Percentiles rank a stretch among this genome's conserved stretches.
Conservation (phyloP, 53 echinoderm and acorn worm species). For the Henricia sp. region DNA sequence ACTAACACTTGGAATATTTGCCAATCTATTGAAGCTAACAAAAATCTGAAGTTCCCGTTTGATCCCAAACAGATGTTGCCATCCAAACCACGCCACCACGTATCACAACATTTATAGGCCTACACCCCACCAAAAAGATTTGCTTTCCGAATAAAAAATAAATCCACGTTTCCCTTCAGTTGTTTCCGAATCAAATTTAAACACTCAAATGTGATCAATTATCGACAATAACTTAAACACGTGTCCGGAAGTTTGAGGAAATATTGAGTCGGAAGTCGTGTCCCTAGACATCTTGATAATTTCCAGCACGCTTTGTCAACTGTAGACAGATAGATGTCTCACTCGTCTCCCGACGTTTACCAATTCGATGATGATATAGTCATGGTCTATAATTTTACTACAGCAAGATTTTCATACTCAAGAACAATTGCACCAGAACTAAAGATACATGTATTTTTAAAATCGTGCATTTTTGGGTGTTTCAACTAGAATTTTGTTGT, state of each 20-base stretch:
- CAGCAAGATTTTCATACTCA: too few relatives aligned
- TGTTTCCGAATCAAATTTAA: conserved; percentile 2
- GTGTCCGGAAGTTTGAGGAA: not conserved
- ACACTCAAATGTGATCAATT: conserved; percentile 17
- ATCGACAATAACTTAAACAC: conserved; percentile 12
- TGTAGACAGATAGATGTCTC: conserved; percentile 48
- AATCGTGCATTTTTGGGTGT: too few relatives aligned
- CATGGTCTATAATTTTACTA: too few relatives aligned
- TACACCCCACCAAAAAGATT: conserved; percentile 1
- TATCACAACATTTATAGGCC: too few relatives aligned
- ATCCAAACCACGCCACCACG: too few relatives aligned
- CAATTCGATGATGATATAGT: not conserved
- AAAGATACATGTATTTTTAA: too few relatives aligned
- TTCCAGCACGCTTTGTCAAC: conserved; percentile 26
- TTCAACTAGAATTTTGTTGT: too few relatives aligned
- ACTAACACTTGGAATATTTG: too few relatives aligned
- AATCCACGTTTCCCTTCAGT: conserved; percentile 13
- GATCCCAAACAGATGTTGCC: too few relatives aligned
- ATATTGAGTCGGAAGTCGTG: conserved; percentile 40
- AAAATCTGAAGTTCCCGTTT: too few relatives aligned
- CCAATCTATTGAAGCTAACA: too few relatives aligned
- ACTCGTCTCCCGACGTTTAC: not conserved
- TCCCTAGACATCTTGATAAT: conserved; percentile 28
- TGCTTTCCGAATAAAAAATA: conserved; percentile 15
- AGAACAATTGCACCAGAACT: too few relatives aligned